Percentiles rank a stretch among this genome's conserved stretches.
Evolutionary conservation across 2,113 vertebrate genomes (phyloP).

Genomic region (Chionomys nivalis): DNA sequence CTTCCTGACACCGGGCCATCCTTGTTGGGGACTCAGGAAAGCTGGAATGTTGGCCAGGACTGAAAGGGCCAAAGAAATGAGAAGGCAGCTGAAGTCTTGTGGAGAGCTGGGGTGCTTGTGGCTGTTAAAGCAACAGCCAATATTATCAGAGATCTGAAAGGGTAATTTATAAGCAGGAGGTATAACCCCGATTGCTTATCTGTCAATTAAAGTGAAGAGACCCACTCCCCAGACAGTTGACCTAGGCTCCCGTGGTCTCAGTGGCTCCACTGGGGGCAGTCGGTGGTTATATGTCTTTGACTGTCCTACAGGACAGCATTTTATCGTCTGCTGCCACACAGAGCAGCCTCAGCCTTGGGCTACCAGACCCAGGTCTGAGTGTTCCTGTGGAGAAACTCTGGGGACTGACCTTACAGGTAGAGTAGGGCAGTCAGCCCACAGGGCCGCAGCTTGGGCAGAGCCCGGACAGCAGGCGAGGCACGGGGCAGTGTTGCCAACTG

Average conservation of each 20-base stretch:
- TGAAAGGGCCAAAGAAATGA: too few relatives aligned
- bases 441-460: too few relatives aligned
- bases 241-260: background rate
- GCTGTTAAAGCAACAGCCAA: background rate
- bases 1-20: background rate
- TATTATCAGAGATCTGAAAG: background rate
- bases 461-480: too few relatives aligned
- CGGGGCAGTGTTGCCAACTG: too few relatives aligned
- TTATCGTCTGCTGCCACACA: background rate
- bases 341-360: background rate
- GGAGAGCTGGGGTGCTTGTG: background rate
- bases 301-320: background rate
- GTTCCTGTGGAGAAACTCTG: background rate
- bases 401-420: too few relatives aligned
- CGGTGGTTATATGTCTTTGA: background rate
- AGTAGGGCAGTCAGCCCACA: too few relatives aligned
- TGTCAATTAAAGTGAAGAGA: background rate
- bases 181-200: background rate
- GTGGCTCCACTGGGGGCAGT: background rate
- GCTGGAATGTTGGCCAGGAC: background rate
- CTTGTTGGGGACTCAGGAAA: background rate
- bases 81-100: background rate
- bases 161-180: background rate
- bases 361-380: background rate
- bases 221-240: background rate